phyloP scores from a whole-genome alignment of 2,797 vertebrate genomes.

The Simalia tracyae region DNA sequence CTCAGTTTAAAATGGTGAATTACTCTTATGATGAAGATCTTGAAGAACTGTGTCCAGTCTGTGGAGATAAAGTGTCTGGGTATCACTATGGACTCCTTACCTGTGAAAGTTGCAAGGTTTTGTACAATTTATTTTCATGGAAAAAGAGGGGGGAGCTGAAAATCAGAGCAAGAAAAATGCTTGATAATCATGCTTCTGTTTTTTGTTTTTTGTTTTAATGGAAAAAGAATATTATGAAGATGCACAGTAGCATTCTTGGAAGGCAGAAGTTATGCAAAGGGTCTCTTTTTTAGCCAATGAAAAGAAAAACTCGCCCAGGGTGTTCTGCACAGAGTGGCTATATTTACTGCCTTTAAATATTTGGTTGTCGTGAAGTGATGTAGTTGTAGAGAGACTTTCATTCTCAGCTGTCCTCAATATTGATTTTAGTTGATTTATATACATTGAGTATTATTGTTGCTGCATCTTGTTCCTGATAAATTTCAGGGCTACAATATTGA shows the following conservation, averaged over 20 bases:
- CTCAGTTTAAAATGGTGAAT: constrained; percentile 99
- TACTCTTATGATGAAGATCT: constrained; percentile 98
- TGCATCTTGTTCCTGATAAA: constrained; percentile 43
- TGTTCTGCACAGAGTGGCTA: constrained; percentile 48
- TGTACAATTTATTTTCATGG: constrained; percentile 53
- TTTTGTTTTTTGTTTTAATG: not conserved
- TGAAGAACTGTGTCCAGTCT: constrained; percentile 97
- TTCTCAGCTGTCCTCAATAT: constrained; percentile 58
- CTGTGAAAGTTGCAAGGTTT: constrained; percentile 99
- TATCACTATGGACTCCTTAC: constrained; percentile 99
- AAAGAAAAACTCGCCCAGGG: constrained; percentile 26
- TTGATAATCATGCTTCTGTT: constrained; percentile 7
- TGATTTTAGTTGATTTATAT: constrained; percentile 62
- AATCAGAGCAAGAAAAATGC: not conserved
- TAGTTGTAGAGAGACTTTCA: constrained; percentile 44
- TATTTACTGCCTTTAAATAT: constrained; percentile 43
- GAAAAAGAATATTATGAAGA: not conserved
- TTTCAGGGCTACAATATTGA: constrained; percentile 50
- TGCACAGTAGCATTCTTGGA: not conserved
- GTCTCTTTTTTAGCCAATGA: constrained; percentile 41
- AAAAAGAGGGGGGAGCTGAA: not conserved
- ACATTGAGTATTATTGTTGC: constrained; percentile 53
- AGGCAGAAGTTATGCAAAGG: constrained; percentile 28
- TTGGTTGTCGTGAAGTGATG: constrained; percentile 49
- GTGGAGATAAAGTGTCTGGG: constrained; percentile 97